These are phyloP conservation scores for Eurytoma californica DNA, from an alignment of 2,888 invertebrate species.

Conservation along the genomic window DNA sequence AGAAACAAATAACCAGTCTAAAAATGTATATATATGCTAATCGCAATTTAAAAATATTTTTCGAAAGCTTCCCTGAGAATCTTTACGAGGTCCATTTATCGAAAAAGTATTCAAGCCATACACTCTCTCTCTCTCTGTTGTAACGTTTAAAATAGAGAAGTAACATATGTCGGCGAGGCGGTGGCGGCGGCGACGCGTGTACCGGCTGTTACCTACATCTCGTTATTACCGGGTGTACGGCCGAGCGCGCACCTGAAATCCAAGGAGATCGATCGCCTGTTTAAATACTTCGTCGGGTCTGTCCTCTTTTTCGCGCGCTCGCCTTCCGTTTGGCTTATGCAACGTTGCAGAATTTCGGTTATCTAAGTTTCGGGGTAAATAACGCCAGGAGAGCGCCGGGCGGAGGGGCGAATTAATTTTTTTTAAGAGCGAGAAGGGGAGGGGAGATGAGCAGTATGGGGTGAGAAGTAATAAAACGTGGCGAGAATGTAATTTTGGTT, in stretches of 20 bases:
- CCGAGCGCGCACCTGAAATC: slow-evolving; percentile 53
- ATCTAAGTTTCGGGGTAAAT: background rate
- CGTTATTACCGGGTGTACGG: slow-evolving; percentile 47
- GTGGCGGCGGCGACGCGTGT: slow-evolving; percentile 17
- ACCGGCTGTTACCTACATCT: slow-evolving; percentile 44
- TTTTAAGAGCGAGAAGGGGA: background rate
- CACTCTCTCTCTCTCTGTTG: background rate
- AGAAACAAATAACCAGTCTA: background rate
- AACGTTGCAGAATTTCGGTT: background rate
- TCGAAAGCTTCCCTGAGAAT: no score
- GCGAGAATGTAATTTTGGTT: no score
- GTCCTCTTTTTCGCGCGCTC: background rate
- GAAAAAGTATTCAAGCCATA: background rate
- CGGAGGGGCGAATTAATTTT: background rate
- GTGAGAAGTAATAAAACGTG: no score
- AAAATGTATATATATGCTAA: background rate
- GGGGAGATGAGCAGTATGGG: background rate
- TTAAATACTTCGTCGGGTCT: background rate
- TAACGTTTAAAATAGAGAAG: background rate
- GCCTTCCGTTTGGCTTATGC: background rate
- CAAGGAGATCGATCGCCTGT: slow-evolving; percentile 46
- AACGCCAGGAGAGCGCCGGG: background rate
- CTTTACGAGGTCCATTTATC: background rate
- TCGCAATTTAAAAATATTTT: no score
- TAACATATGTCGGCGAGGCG: slow-evolving; percentile 14